A percentile compares a stretch with the other conserved stretches of the same genome.
phyloP scores from a whole-genome alignment of 1,140 invertebrate genomes.

The Bathynomus jamesi region DNA sequence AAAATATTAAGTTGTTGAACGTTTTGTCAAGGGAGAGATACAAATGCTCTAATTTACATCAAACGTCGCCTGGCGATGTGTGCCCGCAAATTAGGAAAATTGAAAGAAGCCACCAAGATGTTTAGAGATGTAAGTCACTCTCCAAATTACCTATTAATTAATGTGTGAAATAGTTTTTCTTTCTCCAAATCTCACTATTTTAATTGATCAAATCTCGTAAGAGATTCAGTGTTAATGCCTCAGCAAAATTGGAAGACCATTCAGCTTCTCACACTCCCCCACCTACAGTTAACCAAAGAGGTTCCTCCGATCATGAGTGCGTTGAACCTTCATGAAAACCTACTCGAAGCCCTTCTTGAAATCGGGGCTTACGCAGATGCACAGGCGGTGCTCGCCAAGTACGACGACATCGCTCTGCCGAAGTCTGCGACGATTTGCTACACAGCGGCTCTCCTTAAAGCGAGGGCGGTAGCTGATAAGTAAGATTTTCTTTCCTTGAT shows the following conservation, averaged over 20 bases:
- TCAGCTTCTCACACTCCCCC: too few species aligned
- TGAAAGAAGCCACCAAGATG: constrained; percentile 94
- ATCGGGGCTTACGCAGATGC: constrained; percentile 95
- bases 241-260: too few species aligned
- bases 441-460: constrained; percentile 88
- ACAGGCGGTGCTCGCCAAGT: constrained; percentile 90
- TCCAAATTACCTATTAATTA: too few species aligned
- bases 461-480: constrained; percentile 86
- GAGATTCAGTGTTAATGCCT: too few species aligned
- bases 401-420: constrained; percentile 91
- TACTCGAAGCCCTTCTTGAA: constrained; percentile 90
- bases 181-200: too few species aligned
- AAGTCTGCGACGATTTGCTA: constrained; percentile 97
- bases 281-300: constrained; percentile 79
- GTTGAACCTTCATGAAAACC: constrained; percentile 93
- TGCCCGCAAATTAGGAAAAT: constrained; percentile 81
- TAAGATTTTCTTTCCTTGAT: constrained; percentile 43
- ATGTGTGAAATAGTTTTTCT: too few species aligned
- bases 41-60: constrained; percentile 92
- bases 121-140: constrained; percentile 70
- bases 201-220: too few species aligned
- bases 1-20: too few species aligned
- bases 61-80: constrained; percentile 93
- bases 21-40: constrained; percentile 70
- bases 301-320: constrained; percentile 93